Conservation (phyloP, 53 echinoderm and acorn worm genomes). For the Crossaster papposus region DNA sequence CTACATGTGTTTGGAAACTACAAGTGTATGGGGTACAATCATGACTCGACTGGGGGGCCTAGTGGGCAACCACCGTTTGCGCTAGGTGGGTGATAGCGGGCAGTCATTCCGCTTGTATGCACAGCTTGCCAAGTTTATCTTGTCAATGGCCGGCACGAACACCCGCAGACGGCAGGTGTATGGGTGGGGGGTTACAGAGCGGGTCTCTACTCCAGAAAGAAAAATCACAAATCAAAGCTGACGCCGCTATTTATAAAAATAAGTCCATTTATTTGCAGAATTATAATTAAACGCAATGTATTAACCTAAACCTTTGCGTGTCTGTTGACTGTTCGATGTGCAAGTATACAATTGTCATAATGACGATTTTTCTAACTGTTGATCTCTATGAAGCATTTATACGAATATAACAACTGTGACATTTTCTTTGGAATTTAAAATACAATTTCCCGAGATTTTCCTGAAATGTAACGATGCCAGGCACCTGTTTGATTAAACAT, state of each 20-base stretch:
- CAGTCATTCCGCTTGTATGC: neutral
- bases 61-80: neutral
- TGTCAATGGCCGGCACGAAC: constrained; percentile 40
- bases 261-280: too few relatives aligned
- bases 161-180: constrained; percentile 29
- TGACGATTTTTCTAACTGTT: too few relatives aligned
- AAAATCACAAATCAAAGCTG: neutral
- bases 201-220: neutral
- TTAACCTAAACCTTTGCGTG: too few relatives aligned
- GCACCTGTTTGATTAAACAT: too few relatives aligned
- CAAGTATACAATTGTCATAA: too few relatives aligned
- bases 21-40: neutral
- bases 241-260: neutral
- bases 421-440: too few relatives aligned
- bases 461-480: too few relatives aligned
- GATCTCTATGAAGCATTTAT: too few relatives aligned
- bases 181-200: neutral
- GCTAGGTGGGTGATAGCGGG: neutral
- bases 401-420: too few relatives aligned
- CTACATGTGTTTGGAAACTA: neutral
- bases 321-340: too few relatives aligned
- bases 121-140: constrained; percentile 25
- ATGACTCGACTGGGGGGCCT: neutral
- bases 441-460: too few relatives aligned
- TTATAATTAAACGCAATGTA: too few relatives aligned